These are phyloP conservation scores for Proterorhinus semilunaris DNA, from an alignment of 2,113 vertebrate genomes.

Conservation along the genomic window DNA sequence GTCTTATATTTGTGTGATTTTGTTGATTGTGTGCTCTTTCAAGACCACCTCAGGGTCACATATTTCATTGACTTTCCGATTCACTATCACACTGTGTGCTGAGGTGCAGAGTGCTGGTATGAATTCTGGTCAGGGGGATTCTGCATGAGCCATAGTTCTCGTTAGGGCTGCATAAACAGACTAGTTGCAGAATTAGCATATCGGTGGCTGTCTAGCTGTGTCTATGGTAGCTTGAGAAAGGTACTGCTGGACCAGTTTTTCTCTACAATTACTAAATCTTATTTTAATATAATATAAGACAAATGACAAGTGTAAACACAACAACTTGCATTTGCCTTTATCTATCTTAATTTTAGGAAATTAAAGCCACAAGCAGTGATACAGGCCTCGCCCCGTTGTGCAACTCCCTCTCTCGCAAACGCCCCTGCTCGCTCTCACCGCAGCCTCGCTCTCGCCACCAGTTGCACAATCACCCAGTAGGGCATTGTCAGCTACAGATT, in stretches of 20 bases:
- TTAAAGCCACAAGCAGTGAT: too few species aligned
- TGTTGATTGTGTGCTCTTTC: constrained; percentile 32
- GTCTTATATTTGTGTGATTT: constrained; percentile 12
- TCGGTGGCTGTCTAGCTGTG: constrained; percentile 8
- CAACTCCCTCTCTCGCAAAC: too few species aligned
- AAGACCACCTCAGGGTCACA: constrained; percentile 15
- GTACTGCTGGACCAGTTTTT: neutral
- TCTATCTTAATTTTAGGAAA: too few species aligned
- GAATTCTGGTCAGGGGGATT: constrained; percentile 58
- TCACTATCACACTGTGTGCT: constrained; percentile 41
- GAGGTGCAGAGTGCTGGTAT: constrained; percentile 60
- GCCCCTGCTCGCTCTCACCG: too few species aligned
- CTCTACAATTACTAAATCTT: too few species aligned
- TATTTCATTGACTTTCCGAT: constrained; percentile 18
- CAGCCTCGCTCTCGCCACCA: too few species aligned
- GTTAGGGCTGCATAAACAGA: constrained; percentile 40
- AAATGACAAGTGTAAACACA: too few species aligned
- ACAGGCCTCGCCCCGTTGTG: too few species aligned
- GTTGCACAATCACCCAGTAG: too few species aligned
- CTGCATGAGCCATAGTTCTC: constrained; percentile 30
- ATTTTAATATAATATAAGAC: too few species aligned
- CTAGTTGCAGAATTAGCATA: constrained; percentile 34
- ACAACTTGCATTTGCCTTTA: too few species aligned
- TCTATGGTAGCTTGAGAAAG: neutral
- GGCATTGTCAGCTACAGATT: too few species aligned